Conservation (phyloP, 2,888 invertebrate genomes). For the Resseliella maxima region DNA sequence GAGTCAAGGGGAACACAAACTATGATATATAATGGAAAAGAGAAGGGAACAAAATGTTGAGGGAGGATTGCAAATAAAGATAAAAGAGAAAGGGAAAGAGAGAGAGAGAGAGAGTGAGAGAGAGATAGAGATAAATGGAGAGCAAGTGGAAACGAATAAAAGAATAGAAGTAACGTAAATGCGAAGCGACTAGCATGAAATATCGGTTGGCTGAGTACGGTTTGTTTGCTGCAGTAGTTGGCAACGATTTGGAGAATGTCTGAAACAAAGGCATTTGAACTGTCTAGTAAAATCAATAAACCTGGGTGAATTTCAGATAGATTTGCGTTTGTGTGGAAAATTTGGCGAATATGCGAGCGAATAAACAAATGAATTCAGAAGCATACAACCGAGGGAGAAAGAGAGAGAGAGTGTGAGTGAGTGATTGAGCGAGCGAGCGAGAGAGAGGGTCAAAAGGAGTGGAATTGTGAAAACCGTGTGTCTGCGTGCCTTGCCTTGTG, state of each 20-base stretch:
- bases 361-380: too few relatives aligned
- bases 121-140: too few relatives aligned
- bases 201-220: background rate
- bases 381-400: too few relatives aligned
- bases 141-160: too few relatives aligned
- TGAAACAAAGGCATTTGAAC: slow-evolving; percentile 1
- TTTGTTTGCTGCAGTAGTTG: background rate
- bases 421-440: too few relatives aligned
- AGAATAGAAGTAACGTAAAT: too few relatives aligned
- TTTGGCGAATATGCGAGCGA: background rate
- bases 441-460: too few relatives aligned
- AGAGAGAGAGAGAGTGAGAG: too few relatives aligned
- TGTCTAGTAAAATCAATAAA: background rate
- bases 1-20: background rate
- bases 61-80: background rate
- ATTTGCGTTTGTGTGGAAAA: background rate
- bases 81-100: too few relatives aligned
- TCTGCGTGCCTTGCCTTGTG: background rate
- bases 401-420: too few relatives aligned
- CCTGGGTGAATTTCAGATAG: background rate
- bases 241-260: background rate
- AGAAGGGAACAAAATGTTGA: background rate
- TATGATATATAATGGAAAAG: background rate
- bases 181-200: background rate
- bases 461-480: too few relatives aligned